A percentile compares a stretch with the other conserved stretches of the same genome.
These are phyloP conservation scores for Chloroceryle aenea DNA, from an alignment of 2,113 vertebrate species.

Conservation along the genomic window DNA sequence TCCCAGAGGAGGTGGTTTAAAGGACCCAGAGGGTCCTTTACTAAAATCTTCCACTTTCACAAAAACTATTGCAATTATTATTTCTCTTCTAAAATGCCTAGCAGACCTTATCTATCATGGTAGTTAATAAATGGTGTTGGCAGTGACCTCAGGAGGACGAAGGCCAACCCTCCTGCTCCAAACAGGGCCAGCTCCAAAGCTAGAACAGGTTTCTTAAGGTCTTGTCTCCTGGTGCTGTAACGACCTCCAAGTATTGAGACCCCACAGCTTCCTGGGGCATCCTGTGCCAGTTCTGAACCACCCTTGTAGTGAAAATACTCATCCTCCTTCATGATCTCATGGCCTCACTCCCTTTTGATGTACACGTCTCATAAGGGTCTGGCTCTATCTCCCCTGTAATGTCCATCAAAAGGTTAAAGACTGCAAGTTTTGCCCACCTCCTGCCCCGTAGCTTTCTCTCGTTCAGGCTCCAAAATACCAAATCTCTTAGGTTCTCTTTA, in stretches of 20 bases:
- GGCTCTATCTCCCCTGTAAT: background rate
- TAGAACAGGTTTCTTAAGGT: fast-evolving
- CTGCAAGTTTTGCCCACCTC: background rate
- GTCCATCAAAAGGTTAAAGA: background rate
- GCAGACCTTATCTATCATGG: background rate
- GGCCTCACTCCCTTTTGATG: background rate
- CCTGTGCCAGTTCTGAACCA: background rate
- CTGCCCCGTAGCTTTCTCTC: background rate
- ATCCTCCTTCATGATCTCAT: background rate
- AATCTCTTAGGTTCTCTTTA: background rate
- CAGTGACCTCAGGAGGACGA: background rate
- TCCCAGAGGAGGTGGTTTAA: too few species aligned
- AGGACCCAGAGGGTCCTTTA: fast-evolving
- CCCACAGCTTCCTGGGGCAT: background rate
- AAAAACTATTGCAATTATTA: background rate
- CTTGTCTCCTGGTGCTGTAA: background rate
- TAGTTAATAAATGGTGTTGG: background rate
- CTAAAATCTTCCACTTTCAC: background rate
- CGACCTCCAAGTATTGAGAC: background rate
- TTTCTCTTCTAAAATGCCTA: background rate
- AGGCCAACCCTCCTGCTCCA: background rate
- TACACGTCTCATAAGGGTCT: background rate
- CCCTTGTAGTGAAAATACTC: background rate
- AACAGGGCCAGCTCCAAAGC: background rate
- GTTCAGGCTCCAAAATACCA: background rate